Conservation (phyloP, 1,140 invertebrate species). For the Aphis gossypii region DNA sequence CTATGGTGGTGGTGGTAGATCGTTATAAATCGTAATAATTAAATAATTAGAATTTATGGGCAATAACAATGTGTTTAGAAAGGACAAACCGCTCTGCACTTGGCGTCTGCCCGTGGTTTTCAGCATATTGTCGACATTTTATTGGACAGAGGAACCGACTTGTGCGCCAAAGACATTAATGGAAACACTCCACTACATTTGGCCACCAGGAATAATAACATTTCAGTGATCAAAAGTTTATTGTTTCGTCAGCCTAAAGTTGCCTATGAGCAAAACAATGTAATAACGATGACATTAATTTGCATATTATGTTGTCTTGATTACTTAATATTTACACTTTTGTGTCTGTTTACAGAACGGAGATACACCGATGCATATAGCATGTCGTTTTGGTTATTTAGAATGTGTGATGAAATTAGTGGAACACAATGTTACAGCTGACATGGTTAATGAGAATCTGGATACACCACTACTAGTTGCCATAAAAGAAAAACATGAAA, state of each 20-base stretch:
- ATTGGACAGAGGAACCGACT: not conserved
- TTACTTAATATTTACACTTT: not conserved
- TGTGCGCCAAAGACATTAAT: not conserved
- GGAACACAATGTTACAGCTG: not conserved
- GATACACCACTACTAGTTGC: conserved; percentile 31
- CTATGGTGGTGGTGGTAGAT: not conserved
- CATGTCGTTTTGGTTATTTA: conserved; percentile 32
- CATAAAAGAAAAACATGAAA: conserved; percentile 45
- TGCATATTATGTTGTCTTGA: not conserved
- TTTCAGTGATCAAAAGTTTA: conserved; percentile 10
- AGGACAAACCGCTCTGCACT: conserved; percentile 32
- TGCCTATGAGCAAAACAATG: conserved; percentile 16
- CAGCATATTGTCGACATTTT: conserved; percentile 28
- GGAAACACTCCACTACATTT: conserved; percentile 51
- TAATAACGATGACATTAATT: not conserved
- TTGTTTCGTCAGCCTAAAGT: conserved; percentile 3
- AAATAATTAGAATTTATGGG: not conserved
- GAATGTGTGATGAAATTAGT: conserved; percentile 49
- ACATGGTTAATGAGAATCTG: conserved; percentile 15
- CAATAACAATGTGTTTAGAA: conserved; percentile 28
- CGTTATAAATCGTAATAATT: not conserved
- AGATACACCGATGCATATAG: conserved; percentile 48
- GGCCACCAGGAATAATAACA: not conserved
- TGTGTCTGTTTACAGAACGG: conserved; percentile 1
- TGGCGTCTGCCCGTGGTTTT: not conserved